These are phyloP conservation scores for Aphaenogaster ashmeadi DNA, from an alignment of 1,140 invertebrate genomes.

Conservation along the genomic window DNA sequence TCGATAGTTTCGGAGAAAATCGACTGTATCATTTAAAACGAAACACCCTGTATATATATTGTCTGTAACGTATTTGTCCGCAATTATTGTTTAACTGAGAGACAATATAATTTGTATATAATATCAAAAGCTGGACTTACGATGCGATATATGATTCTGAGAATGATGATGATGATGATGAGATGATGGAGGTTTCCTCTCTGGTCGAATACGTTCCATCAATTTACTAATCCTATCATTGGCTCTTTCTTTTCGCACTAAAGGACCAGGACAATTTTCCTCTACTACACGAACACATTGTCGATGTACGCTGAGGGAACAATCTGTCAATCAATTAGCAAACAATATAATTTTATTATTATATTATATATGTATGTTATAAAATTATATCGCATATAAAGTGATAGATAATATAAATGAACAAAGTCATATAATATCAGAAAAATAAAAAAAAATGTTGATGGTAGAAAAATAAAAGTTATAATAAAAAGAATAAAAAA, in stretches of 20 bases:
- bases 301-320: slow-evolving; percentile 96
- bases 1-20: no score
- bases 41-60: no score
- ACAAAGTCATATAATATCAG: no score
- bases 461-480: no score
- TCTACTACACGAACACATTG: slow-evolving; percentile 94
- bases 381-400: no score
- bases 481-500: no score
- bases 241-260: slow-evolving; percentile 90
- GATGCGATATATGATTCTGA: slow-evolving; percentile 83
- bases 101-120: background rate
- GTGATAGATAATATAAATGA: no score
- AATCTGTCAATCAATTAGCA: slow-evolving; percentile 89
- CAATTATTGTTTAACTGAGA: background rate
- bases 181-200: slow-evolving; percentile 87
- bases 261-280: slow-evolving; percentile 94
- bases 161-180: slow-evolving; percentile 78
- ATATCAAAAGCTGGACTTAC: slow-evolving; percentile 73
- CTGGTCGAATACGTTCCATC: slow-evolving; percentile 91
- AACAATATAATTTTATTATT: background rate
- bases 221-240: slow-evolving; percentile 91
- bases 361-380: no score
- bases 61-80: background rate
- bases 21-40: no score
- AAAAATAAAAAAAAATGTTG: no score